Evolutionary conservation across 2,888 invertebrate genomes (phyloP).

Genomic region (Sarcophaga variegata): DNA sequence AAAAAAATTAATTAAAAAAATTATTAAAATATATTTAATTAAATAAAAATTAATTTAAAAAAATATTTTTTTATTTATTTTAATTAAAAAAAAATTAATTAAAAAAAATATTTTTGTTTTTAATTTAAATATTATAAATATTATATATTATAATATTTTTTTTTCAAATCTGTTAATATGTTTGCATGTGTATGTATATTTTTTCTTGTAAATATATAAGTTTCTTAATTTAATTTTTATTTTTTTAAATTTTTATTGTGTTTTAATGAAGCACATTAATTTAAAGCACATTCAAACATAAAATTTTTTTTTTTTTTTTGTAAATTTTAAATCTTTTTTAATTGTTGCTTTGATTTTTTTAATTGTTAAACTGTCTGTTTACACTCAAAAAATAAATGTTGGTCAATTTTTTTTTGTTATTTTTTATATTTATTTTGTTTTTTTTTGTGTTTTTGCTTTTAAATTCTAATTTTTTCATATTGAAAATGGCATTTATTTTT

Average conservation of each 20-base stretch:
- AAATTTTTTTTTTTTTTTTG: conserved; percentile 30
- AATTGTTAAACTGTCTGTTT: conserved; percentile 14
- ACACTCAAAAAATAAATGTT: conserved; percentile 6
- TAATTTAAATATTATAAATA: no score
- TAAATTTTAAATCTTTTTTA: conserved; percentile 26
- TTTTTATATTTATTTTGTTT: not conserved
- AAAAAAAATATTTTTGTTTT: not conserved
- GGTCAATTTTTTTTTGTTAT: conserved; percentile 2
- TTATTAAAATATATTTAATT: no score
- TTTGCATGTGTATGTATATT: not conserved
- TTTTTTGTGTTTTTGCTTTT: conserved; percentile 54
- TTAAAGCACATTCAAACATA: conserved; percentile 79
- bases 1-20: no score
- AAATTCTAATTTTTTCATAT: conserved; percentile 66
- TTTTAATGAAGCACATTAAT: conserved; percentile 77
- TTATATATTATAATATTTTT: not conserved
- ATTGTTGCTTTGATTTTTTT: not conserved
- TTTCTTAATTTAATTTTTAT: conserved; percentile 3
- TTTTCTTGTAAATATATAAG: not conserved
- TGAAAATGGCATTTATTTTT: conserved; percentile 2
- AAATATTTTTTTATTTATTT: no score
- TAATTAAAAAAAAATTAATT: conserved; percentile 8
- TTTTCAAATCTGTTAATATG: not conserved
- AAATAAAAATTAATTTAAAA: no score
- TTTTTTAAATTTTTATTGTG: conserved; percentile 59